Evolutionary conservation across 2,113 vertebrate genomes (phyloP).

Genomic region (Girardinichthys multiradiatus): DNA sequence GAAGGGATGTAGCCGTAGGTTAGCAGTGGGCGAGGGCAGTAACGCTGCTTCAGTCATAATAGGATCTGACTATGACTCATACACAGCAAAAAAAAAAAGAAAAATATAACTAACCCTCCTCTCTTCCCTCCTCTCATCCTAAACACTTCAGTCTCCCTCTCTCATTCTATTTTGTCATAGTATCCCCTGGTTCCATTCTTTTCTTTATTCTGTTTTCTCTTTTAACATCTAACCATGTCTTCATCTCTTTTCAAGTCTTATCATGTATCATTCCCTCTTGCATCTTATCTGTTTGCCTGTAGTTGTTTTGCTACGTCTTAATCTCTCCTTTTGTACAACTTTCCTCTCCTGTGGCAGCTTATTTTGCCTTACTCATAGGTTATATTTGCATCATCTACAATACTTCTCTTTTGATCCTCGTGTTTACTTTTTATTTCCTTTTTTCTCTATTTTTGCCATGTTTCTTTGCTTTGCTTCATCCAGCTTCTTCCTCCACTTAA

Average conservation of each 20-base stretch:
- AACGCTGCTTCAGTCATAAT: conserved; percentile 70
- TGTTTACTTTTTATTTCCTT: neutral
- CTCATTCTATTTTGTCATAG: neutral
- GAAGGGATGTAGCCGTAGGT: conserved; percentile 66
- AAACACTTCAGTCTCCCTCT: conserved; percentile 20
- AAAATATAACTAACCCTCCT: conserved; percentile 53
- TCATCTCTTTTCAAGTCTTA: conserved; percentile 29
- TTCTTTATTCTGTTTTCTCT: conserved; percentile 10
- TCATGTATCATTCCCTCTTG: conserved; percentile 20
- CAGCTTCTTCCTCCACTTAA: neutral
- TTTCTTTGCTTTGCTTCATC: neutral
- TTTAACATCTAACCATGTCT: conserved; percentile 25
- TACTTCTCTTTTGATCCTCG: neutral
- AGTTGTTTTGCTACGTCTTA: conserved; percentile 2
- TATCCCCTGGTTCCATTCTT: conserved; percentile 18
- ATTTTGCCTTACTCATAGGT: neutral
- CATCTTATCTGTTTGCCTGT: conserved; percentile 26
- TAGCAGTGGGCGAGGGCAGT: conserved; percentile 69
- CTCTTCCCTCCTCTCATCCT: conserved; percentile 39
- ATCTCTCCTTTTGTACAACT: neutral
- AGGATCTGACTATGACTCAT: conserved; percentile 74
- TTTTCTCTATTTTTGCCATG: neutral
- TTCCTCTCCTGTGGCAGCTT: conserved; percentile 2
- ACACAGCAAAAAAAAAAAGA: conserved; percentile 29
- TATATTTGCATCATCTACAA: neutral